phyloP scores from a whole-genome alignment of 2,888 invertebrate genomes.

The Quadroppia sp. region DNA sequence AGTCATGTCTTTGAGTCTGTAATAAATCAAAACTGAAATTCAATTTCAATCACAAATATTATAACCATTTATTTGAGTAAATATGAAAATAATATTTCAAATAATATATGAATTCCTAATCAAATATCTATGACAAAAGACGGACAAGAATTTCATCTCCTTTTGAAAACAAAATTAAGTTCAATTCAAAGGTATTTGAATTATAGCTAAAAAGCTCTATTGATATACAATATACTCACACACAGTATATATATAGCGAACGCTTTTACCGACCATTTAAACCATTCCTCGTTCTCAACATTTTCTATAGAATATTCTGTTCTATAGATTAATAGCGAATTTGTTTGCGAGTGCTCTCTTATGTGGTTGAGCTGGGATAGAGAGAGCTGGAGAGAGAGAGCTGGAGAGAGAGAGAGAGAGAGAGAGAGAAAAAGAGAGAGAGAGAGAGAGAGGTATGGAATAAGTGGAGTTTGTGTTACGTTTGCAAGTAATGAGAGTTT shows the following conservation, averaged over 20 bases:
- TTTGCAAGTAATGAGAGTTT: slow-evolving; percentile 21
- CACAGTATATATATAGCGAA: no score
- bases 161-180: not conserved
- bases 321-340: slow-evolving; percentile 17
- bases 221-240: no score
- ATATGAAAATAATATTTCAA: not conserved
- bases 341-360: not conserved
- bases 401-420: not conserved
- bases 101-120: slow-evolving; percentile 3
- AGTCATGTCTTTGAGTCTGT: no score
- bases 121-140: not conserved
- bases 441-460: not conserved
- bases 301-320: slow-evolving; percentile 21
- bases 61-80: no score
- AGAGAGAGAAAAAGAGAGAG: not conserved
- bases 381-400: slow-evolving; percentile 13
- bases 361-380: not conserved
- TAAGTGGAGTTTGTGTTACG: slow-evolving; percentile 4
- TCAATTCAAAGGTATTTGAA: slow-evolving; percentile 19
- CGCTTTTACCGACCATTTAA: not conserved
- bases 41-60: no score
- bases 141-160: not conserved
- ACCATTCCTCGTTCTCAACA: not conserved
- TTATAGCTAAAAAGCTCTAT: not conserved
- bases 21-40: no score